Percentiles rank a stretch among this genome's conserved stretches.
phyloP scores from a whole-genome alignment of 2,797 vertebrate genomes.

The Paguma larvata region DNA sequence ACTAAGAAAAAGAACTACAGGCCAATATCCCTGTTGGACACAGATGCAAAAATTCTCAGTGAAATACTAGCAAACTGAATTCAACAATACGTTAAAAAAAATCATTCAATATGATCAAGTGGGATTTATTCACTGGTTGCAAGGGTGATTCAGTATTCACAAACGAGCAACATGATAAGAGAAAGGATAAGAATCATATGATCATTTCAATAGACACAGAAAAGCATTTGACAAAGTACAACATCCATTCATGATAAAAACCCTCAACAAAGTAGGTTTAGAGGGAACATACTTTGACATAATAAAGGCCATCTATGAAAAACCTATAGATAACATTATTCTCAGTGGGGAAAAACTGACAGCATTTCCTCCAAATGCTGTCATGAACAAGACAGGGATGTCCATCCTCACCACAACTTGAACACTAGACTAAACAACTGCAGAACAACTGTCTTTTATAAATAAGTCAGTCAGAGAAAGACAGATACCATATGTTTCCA shows the following conservation, averaged over 20 bases:
- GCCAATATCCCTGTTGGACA: neutral
- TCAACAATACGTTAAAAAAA: neutral
- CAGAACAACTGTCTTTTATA: neutral
- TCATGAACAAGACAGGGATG: neutral
- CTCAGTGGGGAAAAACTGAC: neutral
- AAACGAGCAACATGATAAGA: neutral
- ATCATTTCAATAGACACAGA: neutral
- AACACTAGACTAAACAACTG: neutral
- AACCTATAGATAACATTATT: neutral
- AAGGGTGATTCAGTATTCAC: neutral
- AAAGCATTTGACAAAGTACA: neutral
- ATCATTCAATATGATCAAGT: neutral
- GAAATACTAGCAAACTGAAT: neutral
- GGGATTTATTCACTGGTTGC: neutral
- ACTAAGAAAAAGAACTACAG: neutral
- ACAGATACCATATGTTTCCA: too few species aligned
- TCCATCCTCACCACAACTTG: neutral
- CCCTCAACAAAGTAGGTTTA: neutral
- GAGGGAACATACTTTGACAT: neutral
- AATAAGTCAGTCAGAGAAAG: too few species aligned
- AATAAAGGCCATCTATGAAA: neutral
- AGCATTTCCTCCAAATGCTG: neutral
- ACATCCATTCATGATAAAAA: neutral
- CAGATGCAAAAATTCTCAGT: neutral
- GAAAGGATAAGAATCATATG: neutral